Evolutionary conservation across 2,797 vertebrate species (phyloP).

Genomic region (Danio albolineatus): DNA sequence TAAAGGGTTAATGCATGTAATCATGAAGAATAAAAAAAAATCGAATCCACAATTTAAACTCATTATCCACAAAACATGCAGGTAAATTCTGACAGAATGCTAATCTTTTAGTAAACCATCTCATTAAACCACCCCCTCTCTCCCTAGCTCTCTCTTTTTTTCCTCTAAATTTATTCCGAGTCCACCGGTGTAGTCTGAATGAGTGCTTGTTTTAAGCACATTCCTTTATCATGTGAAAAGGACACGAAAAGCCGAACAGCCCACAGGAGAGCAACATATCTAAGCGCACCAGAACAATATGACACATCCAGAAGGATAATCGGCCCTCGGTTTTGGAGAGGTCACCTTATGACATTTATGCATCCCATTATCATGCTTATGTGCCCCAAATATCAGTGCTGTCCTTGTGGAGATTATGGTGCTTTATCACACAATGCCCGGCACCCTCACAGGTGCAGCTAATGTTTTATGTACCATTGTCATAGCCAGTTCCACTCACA

Average conservation of each 20-base stretch:
- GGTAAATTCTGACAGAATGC: neutral
- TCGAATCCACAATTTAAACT: no score
- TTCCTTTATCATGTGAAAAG: constrained; percentile 35
- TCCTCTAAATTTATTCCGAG: constrained; percentile 4
- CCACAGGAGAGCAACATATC: constrained; percentile 30
- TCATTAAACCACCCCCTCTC: neutral
- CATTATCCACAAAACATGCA: no score
- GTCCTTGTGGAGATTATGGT: constrained; percentile 42
- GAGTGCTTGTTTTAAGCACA: constrained; percentile 40
- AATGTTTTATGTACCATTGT: constrained; percentile 30
- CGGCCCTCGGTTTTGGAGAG: constrained; percentile 25
- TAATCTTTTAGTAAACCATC: neutral
- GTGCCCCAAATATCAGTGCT: constrained; percentile 47
- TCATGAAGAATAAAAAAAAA: no score
- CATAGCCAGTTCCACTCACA: constrained; percentile 21
- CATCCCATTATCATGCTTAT: constrained; percentile 47
- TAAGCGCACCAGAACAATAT: constrained; percentile 30
- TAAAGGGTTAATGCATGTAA: no score
- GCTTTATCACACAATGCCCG: constrained; percentile 43
- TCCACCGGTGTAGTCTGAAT: neutral
- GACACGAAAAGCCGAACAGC: constrained; percentile 8
- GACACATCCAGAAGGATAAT: constrained; percentile 47
- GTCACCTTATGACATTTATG: constrained; percentile 51
- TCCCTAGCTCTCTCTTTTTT: neutral
- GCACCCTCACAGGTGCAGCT: constrained; percentile 33